Base-by-base conservation (phyloP, 2,888 invertebrate species). In the Dioctria rufipes region DNA sequence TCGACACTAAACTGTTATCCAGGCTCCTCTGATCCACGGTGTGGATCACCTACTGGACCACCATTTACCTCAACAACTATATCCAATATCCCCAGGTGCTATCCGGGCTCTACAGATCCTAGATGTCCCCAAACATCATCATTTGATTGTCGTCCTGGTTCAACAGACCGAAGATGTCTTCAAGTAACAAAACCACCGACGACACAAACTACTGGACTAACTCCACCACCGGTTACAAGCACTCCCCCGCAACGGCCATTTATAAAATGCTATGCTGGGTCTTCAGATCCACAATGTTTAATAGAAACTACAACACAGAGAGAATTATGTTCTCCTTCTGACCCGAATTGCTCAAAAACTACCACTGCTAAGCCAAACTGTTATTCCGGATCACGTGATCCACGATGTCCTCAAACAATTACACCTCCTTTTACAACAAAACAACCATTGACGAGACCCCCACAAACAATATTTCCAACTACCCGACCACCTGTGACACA, bases 91-190 rank as follows among this genome's bases (percentile, higher is more conserved):
- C 83, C 84, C 2, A 83, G 82, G 0, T 86, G 90, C 54, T 89
- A 85, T 80, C 89, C 90, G 0, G 90, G 90, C 0, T 86, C 87
- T 0, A 85, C 37, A 0, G 89, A 90, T 83, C 88, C 89, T 3
- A 83, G 87, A 11, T 89, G 89, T 3, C 54, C 54, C 3, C 54
- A 54, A 54, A n/a, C n/a, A 4, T 11, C 54, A 11, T 9, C 61
- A 61, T 61, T 25, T 5, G n/a, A 61, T 13, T 61, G 25, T 61
- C n/a, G 1, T n/a, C 25, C 61, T 4, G 83, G 83, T 1, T 83
- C 84, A 2, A 65, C 9, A 0, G 87, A 89, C 71, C 85, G 87
- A 0, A 81, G 86, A 13, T 87, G 87, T 46, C 86, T 86, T 0
- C 81, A 78, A 60, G 84, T 86, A 3, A 82, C 78, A 9, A 6